phyloP scores from a whole-genome alignment of 2,888 invertebrate species.

The Melieria picta region DNA sequence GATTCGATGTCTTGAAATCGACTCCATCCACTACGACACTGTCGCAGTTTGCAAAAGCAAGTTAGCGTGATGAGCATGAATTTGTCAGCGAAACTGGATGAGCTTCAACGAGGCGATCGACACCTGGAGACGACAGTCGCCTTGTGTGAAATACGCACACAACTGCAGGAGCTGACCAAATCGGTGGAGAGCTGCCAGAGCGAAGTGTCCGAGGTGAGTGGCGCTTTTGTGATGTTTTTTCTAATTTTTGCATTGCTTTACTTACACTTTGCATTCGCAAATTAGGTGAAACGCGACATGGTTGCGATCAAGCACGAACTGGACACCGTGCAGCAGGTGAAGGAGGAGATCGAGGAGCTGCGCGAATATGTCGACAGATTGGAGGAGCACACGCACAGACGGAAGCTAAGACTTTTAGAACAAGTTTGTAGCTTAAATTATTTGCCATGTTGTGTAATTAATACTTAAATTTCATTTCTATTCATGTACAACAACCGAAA shows the following conservation, averaged over 20 bases:
- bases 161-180: conserved; percentile 92
- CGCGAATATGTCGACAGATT: conserved; percentile 91
- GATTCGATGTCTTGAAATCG: not conserved
- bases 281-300: conserved; percentile 90
- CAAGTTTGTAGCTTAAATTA: conserved; percentile 76
- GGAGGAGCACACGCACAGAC: conserved; percentile 89
- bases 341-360: conserved; percentile 93
- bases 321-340: conserved; percentile 93
- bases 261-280: not conserved
- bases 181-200: conserved; percentile 95
- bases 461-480: conserved; percentile 54
- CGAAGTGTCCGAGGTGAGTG: conserved; percentile 84
- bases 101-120: conserved; percentile 89
- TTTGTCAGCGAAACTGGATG: conserved; percentile 92
- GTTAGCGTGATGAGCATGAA: conserved; percentile 98
- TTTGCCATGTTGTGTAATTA: conserved; percentile 67
- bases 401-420: conserved; percentile 89
- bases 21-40: conserved; percentile 32
- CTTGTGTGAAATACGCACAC: conserved; percentile 91
- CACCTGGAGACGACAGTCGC: conserved; percentile 94
- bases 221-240: not conserved
- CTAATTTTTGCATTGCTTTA: not conserved
- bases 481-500: conserved; percentile 53
- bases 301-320: conserved; percentile 94
- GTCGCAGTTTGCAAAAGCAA: conserved; percentile 91